These are phyloP conservation scores for Pristis pectinata DNA, from an alignment of 2,797 vertebrate genomes.

Conservation along the genomic window DNA sequence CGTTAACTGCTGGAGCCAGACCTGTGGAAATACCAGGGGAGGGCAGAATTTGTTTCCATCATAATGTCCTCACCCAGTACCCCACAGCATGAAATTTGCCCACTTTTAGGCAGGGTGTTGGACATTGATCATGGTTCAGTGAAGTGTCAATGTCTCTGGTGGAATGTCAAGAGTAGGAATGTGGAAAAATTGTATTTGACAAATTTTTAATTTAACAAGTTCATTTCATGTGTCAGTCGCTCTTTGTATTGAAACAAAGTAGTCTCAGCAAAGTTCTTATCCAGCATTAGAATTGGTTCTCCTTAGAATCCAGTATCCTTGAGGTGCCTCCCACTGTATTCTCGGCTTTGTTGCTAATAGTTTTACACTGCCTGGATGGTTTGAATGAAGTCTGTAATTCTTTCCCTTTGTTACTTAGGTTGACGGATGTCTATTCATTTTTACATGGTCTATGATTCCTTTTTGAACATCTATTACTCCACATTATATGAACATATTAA, in stretches of 20 bases:
- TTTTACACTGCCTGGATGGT: not conserved
- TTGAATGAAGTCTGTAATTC: conserved; percentile 16
- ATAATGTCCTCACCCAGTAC: not conserved
- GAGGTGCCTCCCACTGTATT: not conserved
- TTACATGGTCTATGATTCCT: conserved; percentile 18
- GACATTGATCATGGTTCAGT: not conserved
- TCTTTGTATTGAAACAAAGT: not conserved
- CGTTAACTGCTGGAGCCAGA: not conserved
- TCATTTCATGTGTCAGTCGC: not conserved
- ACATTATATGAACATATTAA: not conserved
- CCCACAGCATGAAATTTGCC: not conserved
- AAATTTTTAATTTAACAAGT: not conserved
- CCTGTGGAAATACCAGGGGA: not conserved
- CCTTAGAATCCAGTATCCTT: not conserved
- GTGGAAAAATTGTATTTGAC: not conserved
- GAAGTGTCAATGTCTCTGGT: not conserved
- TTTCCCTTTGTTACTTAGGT: not conserved
- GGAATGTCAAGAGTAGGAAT: not conserved
- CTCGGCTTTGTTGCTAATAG: conserved; percentile 10
- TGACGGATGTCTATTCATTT: conserved; percentile 11
- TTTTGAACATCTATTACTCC: conserved; percentile 1
- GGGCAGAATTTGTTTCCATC: not conserved
- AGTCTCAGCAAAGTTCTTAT: no score
- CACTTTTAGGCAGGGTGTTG: not conserved
- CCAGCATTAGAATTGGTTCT: not conserved